A percentile compares a stretch with the other conserved stretches of the same genome.
These are phyloP conservation scores for Diaphora mendica DNA, from an alignment of 2,888 invertebrate species.

Conservation along the genomic window DNA sequence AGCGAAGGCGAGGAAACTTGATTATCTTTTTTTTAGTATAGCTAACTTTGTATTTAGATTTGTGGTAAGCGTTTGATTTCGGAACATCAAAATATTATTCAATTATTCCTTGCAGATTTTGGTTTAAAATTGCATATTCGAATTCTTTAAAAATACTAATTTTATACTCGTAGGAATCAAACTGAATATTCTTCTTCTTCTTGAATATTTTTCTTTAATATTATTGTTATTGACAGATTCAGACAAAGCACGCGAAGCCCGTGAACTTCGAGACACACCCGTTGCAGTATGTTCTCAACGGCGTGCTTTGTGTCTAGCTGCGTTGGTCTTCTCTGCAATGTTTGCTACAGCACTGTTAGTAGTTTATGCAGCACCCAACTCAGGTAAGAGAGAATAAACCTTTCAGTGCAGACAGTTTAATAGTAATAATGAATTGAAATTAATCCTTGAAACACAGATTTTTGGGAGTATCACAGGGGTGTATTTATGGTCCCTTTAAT, in stretches of 20 bases:
- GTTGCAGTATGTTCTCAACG: conserved; percentile 96
- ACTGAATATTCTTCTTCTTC: no score
- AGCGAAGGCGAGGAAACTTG: no score
- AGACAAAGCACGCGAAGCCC: conserved; percentile 79
- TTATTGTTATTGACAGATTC: no score
- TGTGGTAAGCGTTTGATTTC: neutral
- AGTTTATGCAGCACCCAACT: conserved; percentile 95
- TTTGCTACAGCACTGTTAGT: conserved; percentile 94
- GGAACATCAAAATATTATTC: neutral
- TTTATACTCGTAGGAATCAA: no score
- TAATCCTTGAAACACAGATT: neutral
- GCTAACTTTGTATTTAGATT: neutral
- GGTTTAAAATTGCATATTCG: no score
- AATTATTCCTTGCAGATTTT: no score
- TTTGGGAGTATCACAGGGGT: neutral
- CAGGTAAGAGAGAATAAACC: conserved; percentile 85
- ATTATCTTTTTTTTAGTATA: no score
- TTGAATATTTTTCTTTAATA: no score
- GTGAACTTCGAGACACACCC: conserved; percentile 83
- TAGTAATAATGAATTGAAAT: neutral
- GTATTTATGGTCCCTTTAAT: neutral
- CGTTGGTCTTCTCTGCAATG: conserved; percentile 92
- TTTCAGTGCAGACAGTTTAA: neutral
- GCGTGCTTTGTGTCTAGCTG: conserved; percentile 93
- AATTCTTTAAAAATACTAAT: no score